Evolutionary conservation across 2,797 vertebrate genomes (phyloP), one percentile per base, ranked within the genome.

Genomic region (Columba guinea): DNA sequence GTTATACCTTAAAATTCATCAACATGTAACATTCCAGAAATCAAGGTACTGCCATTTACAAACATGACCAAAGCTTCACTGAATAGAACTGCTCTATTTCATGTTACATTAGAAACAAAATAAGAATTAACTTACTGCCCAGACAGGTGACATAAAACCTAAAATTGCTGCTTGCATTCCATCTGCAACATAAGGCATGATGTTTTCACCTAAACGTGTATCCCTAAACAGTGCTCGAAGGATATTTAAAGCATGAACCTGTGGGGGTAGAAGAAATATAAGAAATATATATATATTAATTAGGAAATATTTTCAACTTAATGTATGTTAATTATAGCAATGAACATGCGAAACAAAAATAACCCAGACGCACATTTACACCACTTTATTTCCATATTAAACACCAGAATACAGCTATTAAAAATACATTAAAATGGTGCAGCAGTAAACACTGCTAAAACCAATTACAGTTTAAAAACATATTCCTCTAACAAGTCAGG

Each of bases 241-340:
- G 96, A 99, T 99, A 98, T 99, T 99, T 94, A 99, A 98, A 92
- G 99, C 99, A 51, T 99, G 99, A 93, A 99, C 99, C 99, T 99
- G 95, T 48, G 8, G 15, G 14, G 41, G 24, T 9, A 95, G 39
- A 69, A 90, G 4, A 90, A 71, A 84, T 32, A 19, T 1, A 92
- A 80, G 28, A 76, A 96, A 76, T 76, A 89, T 60, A 84, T 5
- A 65, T 5, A 32, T 19, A 76, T 34, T 49, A 2, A 55, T 21
- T 55, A 68, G 48, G 28, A 87, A 81, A 49, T n/a, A 59, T 4
- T 35, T 62, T 71, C 49, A 34, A 79, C 74, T 62, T 78, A 49
- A 49, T 32, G 32, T 17, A 39, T 27, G 27, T 41, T 63, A 78
- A 78, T 21, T 62, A 68, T 19, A 81, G 7, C n/a, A 65, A 18